Evolutionary conservation across 2,797 vertebrate genomes (phyloP).

Genomic region (Diplodus puntazzo): DNA sequence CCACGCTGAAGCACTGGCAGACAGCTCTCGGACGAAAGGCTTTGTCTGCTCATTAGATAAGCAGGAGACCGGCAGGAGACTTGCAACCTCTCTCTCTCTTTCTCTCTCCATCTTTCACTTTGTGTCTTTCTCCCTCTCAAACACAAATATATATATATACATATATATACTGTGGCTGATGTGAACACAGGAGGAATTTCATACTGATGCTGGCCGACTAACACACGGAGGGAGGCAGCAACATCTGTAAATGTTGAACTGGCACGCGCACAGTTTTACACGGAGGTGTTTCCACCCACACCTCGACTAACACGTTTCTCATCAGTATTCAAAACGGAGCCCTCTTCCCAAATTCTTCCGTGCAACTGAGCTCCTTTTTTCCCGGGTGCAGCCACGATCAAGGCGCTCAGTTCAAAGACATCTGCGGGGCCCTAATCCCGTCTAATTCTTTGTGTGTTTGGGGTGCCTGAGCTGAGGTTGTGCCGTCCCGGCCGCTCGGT

Average conservation of each 20-base stretch:
- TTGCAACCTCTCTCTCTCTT: conserved; percentile 15
- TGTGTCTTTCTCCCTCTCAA: conserved; percentile 3
- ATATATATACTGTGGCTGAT: conserved; percentile 13
- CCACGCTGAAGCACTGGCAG: conserved; percentile 54
- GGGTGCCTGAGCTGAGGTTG: conserved; percentile 55
- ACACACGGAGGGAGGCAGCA: neutral
- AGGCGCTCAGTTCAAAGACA: conserved; percentile 43
- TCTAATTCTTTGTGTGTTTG: conserved; percentile 56
- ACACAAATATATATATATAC: conserved; percentile 15
- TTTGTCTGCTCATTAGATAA: conserved; percentile 68
- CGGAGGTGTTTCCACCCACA: conserved; percentile 3
- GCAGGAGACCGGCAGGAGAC: conserved; percentile 51
- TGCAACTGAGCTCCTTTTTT: conserved; percentile 32
- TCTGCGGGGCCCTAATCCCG: conserved; percentile 58
- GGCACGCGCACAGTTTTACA: neutral
- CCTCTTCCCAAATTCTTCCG: conserved; percentile 27
- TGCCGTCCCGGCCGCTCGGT: conserved; percentile 43
- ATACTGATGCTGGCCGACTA: neutral
- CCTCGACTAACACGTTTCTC: conserved; percentile 15
- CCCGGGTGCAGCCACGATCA: conserved; percentile 26
- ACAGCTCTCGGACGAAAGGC: conserved; percentile 50
- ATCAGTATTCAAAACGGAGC: conserved; percentile 35
- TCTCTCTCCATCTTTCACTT: neutral
- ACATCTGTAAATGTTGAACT: conserved; percentile 18
- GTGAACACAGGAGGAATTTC: neutral